Conservation (phyloP, 2,113 vertebrate genomes). For the Bos javanicus region DNA sequence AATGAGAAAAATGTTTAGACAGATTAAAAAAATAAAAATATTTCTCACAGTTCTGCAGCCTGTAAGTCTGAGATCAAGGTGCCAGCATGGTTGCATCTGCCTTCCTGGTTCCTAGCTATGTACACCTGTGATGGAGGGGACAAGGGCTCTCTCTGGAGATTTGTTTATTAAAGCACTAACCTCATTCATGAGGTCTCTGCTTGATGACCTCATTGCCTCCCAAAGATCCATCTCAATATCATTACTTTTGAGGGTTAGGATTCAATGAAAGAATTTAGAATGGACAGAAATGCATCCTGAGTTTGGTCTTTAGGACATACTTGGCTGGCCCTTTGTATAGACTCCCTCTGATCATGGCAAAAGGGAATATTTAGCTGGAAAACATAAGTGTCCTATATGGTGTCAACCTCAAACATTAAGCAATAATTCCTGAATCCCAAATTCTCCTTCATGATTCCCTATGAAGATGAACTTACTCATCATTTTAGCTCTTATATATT, state of each 20-base stretch:
- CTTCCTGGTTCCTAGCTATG: neutral
- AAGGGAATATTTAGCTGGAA: neutral
- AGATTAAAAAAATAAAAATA: neutral
- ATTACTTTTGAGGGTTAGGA: neutral
- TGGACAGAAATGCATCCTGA: neutral
- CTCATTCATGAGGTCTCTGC: neutral
- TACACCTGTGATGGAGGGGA: neutral
- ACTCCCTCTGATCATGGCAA: neutral
- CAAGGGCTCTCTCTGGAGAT: neutral
- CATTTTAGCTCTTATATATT: neutral
- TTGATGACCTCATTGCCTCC: neutral
- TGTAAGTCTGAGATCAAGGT: neutral
- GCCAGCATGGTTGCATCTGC: neutral
- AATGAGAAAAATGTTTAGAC: neutral
- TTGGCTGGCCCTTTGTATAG: neutral
- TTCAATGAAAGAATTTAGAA: neutral
- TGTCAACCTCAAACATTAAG: neutral
- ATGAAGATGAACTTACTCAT: neutral
- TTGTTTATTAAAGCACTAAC: neutral
- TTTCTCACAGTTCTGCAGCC: neutral
- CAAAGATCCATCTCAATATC: neutral
- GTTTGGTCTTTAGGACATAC: neutral
- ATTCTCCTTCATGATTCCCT: neutral
- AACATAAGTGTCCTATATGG: neutral
- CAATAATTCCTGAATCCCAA: neutral